A percentile compares a stretch with the other conserved stretches of the same genome.
phyloP scores from a whole-genome alignment of 2,888 invertebrate species.

The Panorpa germanica region DNA sequence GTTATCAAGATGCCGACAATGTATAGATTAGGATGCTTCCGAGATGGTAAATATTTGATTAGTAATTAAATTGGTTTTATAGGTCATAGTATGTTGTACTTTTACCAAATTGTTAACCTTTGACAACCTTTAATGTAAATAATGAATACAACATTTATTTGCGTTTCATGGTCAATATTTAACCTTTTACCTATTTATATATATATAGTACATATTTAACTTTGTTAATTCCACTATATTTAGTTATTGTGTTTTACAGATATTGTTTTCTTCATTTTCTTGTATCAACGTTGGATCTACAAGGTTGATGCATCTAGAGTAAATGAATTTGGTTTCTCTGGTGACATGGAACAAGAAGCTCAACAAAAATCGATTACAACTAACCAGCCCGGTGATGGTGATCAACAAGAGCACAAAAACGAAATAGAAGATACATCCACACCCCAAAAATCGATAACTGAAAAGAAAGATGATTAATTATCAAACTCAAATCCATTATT shows the following conservation, averaged over 20 bases:
- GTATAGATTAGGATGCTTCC: constrained; percentile 93
- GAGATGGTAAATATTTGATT: constrained; percentile 52
- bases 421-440: no score
- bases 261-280: constrained; percentile 95
- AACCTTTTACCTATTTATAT: constrained; percentile 2
- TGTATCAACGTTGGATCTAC: constrained; percentile 98
- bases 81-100: no score
- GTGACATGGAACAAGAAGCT: constrained; percentile 60
- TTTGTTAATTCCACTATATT: constrained; percentile 2
- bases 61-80: no score
- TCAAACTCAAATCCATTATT: no score
- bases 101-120: no score
- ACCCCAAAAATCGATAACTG: no score
- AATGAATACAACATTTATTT: not conserved
- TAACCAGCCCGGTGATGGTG: no score
- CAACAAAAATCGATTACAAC: constrained; percentile 18
- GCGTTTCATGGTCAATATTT: not conserved
- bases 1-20: constrained; percentile 99
- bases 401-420: no score
- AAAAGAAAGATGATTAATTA: no score
- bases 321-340: constrained; percentile 97
- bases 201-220: constrained; percentile 4
- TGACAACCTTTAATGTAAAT: no score
- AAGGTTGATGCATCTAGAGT: constrained; percentile 86
- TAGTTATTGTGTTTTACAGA: constrained; percentile 35